Conservation (phyloP, 2,888 invertebrate species). For the Spicauda simplicius region DNA sequence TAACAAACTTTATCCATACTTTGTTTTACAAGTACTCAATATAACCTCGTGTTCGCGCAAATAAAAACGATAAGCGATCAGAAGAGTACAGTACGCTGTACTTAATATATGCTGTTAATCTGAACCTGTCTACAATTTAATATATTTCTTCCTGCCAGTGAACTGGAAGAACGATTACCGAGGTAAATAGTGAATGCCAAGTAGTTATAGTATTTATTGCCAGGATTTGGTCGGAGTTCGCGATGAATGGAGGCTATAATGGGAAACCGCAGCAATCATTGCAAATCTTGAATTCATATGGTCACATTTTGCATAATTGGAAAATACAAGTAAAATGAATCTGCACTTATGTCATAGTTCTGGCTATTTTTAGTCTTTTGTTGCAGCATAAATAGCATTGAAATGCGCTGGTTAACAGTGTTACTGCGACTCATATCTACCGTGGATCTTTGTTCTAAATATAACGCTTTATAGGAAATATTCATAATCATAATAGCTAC, state of each 20-base stretch:
- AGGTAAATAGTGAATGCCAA: not conserved
- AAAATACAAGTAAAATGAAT: not conserved
- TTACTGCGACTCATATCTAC: no score
- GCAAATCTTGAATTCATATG: not conserved
- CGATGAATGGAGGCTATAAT: not conserved
- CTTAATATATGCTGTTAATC: not conserved
- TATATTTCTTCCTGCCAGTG: conserved; percentile 9
- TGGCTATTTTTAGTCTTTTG: no score
- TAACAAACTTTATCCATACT: no score
- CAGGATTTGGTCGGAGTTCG: not conserved
- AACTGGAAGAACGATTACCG: not conserved
- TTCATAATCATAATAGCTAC: no score
- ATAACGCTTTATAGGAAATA: no score
- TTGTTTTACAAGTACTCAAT: not conserved
- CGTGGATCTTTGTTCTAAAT: no score
- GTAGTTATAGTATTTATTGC: conserved; percentile 4
- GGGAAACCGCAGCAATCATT: not conserved
- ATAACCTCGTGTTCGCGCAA: no score
- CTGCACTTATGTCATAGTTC: not conserved
- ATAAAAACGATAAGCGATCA: not conserved
- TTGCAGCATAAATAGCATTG: no score
- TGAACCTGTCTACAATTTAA: not conserved
- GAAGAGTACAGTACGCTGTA: not conserved
- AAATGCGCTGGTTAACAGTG: no score
- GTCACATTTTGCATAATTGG: not conserved